Conservation (phyloP, 2,113 vertebrate species). For the Hippocampus comes region DNA sequence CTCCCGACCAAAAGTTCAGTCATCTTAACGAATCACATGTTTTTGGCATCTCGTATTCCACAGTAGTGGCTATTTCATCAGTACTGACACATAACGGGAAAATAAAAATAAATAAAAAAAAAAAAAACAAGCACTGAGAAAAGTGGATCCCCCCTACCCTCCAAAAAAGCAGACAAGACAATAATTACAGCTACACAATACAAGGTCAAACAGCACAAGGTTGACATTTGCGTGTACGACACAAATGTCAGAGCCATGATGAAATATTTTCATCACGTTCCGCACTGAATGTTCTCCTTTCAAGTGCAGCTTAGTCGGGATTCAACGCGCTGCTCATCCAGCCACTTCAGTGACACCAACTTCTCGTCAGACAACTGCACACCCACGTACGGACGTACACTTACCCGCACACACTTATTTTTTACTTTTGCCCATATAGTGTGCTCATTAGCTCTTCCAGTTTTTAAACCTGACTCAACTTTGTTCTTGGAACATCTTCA, state of each 20-base stretch:
- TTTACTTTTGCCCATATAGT: neutral
- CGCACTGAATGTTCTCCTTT: slow-evolving; percentile 14
- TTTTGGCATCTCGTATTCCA: too few relatives aligned
- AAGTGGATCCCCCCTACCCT: too few relatives aligned
- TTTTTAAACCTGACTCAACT: slow-evolving; percentile 19
- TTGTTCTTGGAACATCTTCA: neutral
- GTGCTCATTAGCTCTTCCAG: slow-evolving; percentile 29
- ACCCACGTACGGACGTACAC: neutral
- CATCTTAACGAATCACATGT: too few relatives aligned
- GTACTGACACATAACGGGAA: too few relatives aligned
- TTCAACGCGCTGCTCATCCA: neutral
- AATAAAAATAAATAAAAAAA: too few relatives aligned
- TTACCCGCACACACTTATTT: neutral
- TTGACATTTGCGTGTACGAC: neutral
- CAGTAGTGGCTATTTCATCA: too few relatives aligned
- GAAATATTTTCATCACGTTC: neutral
- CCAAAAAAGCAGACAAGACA: neutral
- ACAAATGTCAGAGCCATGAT: neutral
- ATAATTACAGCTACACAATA: neutral
- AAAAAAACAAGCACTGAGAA: too few relatives aligned
- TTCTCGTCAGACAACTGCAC: slow-evolving; percentile 4
- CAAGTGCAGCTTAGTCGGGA: slow-evolving; percentile 6
- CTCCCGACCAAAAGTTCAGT: too few relatives aligned
- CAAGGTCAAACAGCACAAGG: neutral
- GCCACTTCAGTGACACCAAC: slow-evolving; percentile 6